These are phyloP conservation scores for Troides helena DNA, from an alignment of 2,888 invertebrate genomes.

Conservation along the genomic window DNA sequence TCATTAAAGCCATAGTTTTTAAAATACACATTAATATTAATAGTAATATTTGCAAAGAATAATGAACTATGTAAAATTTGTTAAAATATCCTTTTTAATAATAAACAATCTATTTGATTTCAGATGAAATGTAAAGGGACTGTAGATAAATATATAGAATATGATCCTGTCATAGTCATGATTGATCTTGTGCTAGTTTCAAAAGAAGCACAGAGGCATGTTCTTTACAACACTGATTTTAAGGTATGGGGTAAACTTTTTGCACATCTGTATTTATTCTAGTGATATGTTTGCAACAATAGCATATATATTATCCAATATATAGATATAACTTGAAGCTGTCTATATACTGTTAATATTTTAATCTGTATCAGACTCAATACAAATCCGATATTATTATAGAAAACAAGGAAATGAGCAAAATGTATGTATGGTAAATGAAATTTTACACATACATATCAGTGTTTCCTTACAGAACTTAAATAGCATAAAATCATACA, in stretches of 20 bases:
- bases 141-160: slow-evolving; percentile 95
- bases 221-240: slow-evolving; percentile 89
- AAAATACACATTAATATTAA: background rate
- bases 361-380: no score
- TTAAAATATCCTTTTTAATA: background rate
- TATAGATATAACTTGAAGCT: no score
- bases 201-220: slow-evolving; percentile 90
- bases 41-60: background rate
- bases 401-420: no score
- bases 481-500: no score
- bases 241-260: slow-evolving; percentile 75
- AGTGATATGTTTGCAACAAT: no score
- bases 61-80: background rate
- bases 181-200: slow-evolving; percentile 92
- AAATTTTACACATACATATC: no score
- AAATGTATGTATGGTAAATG: no score
- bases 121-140: slow-evolving; percentile 87
- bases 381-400: no score
- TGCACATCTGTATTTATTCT: background rate
- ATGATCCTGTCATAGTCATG: slow-evolving; percentile 92
- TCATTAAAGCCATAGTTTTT: background rate
- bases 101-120: slow-evolving; percentile 40
- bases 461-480: no score
- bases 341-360: no score
- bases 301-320: no score